phyloP scores from a whole-genome alignment of 30 jellyfish, hydroid and myxozoan species.

The Chrysaora quinquecirrha region DNA sequence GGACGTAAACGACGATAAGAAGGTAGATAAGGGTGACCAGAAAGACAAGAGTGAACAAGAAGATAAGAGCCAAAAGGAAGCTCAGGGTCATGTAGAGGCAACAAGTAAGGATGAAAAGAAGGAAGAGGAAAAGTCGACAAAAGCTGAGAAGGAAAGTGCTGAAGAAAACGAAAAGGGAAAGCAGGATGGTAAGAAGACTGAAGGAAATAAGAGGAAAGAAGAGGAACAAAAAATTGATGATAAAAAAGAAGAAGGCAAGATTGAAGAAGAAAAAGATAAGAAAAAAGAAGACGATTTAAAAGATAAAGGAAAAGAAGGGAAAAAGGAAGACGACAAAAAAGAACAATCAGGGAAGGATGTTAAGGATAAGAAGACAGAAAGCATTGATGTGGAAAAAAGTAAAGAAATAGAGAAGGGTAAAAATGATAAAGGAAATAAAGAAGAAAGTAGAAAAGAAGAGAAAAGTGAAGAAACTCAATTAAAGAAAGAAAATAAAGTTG shows the following conservation, averaged over 20 bases:
- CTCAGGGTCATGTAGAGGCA: neutral
- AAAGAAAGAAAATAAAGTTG: neutral
- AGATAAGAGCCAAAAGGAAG: neutral
- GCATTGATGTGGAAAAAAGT: neutral
- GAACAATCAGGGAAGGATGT: neutral
- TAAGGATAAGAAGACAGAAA: neutral
- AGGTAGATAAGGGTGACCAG: neutral
- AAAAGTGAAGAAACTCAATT: neutral
- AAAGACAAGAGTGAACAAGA: neutral
- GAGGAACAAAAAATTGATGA: neutral
- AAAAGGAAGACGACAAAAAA: neutral
- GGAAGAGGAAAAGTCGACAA: neutral
- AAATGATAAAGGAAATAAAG: neutral
- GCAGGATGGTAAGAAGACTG: neutral
- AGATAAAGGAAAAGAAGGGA: neutral
- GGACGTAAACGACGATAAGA: neutral
- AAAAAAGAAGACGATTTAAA: neutral
- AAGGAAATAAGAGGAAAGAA: too few species aligned
- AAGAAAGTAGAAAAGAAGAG: neutral
- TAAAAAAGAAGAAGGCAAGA: neutral
- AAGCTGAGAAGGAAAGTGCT: neutral
- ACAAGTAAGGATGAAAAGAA: neutral
- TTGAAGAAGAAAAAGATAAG: neutral
- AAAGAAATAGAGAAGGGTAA: constrained; percentile 6
- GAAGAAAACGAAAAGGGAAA: neutral